phyloP scores from a whole-genome alignment of 2,113 vertebrate genomes.

The Echinops telfairi region DNA sequence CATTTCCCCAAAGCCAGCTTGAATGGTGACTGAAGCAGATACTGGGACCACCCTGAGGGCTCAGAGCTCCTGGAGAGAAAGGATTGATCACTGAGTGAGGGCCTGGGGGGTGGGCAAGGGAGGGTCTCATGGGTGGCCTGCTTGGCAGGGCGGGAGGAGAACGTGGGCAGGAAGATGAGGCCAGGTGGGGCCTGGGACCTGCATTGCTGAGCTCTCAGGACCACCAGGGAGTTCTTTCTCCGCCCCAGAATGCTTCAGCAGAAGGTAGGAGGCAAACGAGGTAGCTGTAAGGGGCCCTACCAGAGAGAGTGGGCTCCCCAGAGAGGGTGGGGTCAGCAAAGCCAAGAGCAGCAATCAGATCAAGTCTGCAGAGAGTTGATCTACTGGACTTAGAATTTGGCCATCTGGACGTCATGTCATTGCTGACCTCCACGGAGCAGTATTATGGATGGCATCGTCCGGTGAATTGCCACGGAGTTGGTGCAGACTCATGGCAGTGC shows the following conservation, averaged over 20 bases:
- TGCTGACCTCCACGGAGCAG: neutral
- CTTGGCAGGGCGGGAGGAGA: no score
- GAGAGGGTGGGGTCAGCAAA: neutral
- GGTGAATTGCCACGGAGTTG: neutral
- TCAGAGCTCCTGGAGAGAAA: neutral
- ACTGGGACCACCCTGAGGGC: neutral
- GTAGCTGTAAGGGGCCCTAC: rapidly evolving
- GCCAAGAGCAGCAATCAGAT: neutral
- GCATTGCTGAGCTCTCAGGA: rapidly evolving
- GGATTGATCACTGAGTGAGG: neutral
- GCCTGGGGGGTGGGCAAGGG: neutral
- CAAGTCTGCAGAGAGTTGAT: neutral
- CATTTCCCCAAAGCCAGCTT: neutral
- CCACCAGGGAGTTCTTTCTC: neutral
- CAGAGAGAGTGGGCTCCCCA: rapidly evolving
- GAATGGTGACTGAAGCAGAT: neutral
- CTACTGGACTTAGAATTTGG: neutral
- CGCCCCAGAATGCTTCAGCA: neutral
- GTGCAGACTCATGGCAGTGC: neutral
- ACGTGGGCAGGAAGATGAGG: neutral
- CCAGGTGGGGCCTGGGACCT: no score
- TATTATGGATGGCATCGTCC: neutral
- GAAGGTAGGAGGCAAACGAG: neutral
- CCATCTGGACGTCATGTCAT: neutral
- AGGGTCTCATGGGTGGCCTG: neutral